A percentile compares a stretch with the other conserved stretches of the same genome.
phyloP scores from a whole-genome alignment of 2,888 invertebrate species.

The Ceratothoa steindachneri region DNA sequence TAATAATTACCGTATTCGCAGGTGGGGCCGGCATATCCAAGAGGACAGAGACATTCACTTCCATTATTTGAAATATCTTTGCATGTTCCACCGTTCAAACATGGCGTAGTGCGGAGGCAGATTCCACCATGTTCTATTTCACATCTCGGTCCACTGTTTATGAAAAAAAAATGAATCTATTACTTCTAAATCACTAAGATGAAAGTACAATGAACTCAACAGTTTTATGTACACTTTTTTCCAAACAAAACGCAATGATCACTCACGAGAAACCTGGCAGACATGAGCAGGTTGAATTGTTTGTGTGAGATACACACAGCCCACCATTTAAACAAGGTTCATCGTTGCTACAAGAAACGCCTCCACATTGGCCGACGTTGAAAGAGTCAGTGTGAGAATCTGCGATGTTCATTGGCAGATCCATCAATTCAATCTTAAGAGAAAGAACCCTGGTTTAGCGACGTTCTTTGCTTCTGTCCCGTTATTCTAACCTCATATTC shows the following conservation, averaged over 20 bases:
- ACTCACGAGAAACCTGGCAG: background rate
- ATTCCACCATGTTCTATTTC: slow-evolving; percentile 61
- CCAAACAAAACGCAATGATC: too few species aligned
- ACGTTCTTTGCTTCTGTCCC: too few species aligned
- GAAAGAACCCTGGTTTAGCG: too few species aligned
- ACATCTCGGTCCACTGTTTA: slow-evolving; percentile 61
- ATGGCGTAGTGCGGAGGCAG: slow-evolving; percentile 66
- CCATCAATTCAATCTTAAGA: slow-evolving; percentile 65
- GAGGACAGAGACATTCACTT: slow-evolving; percentile 73
- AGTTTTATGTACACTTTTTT: too few species aligned
- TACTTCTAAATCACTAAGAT: too few species aligned
- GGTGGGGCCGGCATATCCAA: slow-evolving; percentile 71
- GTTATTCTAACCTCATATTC: too few species aligned
- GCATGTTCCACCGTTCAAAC: slow-evolving; percentile 76
- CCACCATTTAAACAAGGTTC: slow-evolving; percentile 67
- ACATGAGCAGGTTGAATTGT: slow-evolving; percentile 48
- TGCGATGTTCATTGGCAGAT: slow-evolving; percentile 65
- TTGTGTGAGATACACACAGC: slow-evolving; percentile 58
- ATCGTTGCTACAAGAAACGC: slow-evolving; percentile 55
- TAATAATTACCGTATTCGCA: slow-evolving; percentile 69
- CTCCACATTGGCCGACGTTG: slow-evolving; percentile 72
- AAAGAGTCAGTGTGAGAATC: slow-evolving; percentile 71
- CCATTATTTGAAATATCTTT: slow-evolving; percentile 37
- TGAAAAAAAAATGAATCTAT: slow-evolving; percentile 12
- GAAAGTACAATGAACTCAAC: background rate